Evolutionary conservation across 2,888 invertebrate genomes (phyloP), one percentile per base, ranked within the genome.

Genomic region (Stenchaetothrips biformis): DNA sequence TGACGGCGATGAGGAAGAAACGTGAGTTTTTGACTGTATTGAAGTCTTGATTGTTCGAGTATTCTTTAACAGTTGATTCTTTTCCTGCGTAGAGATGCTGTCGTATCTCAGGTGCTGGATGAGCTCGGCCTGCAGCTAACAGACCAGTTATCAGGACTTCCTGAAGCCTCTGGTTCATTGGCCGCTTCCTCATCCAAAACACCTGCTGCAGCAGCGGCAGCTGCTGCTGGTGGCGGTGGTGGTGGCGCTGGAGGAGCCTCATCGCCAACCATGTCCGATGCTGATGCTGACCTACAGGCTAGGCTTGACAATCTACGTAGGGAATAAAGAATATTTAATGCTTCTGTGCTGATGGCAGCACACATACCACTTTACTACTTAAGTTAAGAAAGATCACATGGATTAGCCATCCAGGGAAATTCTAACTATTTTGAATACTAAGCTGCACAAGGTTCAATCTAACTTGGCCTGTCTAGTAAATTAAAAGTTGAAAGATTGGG

Each of bases 1-100:
- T 83, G 99, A 98, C 86, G 98, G 93, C 78, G 99, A 99, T 86
- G 98, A 98, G 86, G 98, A 98, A 86, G 99, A 99, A 89, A 97
- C 94, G 95, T 94, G 25, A 37, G 16, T 21, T 67, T 53, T n/a
- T 49, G 21, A 37, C 37, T 37, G 37, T 48, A 49, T 27, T 77
- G 11, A 78, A 48, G 6, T 21, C 8, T 27, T 47, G 13, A 4
- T 11, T 53, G 8, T 79, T 11, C 18, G 74, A 79, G 62, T 7
- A 37, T 59, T 37, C 13, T 77, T 37, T 16, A 11, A 18, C 13
- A n/a, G 78, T 77, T 80, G 67, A 80, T 82, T 81, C 82, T 49
- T 48, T 81, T 2, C 79, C 87, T 82, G 85, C 89, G 78, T 87
- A 95, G 97, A 86, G 97, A 98, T 88, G 95, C 95, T 79, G 93